These are phyloP conservation scores for Helicoverpa zea DNA, from an alignment of 1,140 invertebrate species.

Conservation along the genomic window DNA sequence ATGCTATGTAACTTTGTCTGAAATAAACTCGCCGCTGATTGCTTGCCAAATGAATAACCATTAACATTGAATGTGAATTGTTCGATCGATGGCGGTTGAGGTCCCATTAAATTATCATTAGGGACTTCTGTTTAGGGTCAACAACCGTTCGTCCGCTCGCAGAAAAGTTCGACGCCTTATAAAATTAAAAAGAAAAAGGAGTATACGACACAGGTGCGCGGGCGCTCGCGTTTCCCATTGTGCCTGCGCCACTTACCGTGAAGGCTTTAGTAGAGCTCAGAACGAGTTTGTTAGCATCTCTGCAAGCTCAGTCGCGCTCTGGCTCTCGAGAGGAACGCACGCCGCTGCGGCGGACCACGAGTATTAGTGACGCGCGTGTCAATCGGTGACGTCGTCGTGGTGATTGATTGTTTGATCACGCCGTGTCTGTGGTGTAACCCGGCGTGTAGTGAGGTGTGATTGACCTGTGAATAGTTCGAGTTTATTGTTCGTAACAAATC, in stretches of 20 bases:
- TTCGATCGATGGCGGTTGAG: slow-evolving; percentile 41
- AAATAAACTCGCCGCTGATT: slow-evolving; percentile 45
- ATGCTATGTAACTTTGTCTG: slow-evolving; percentile 58
- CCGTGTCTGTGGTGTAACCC: slow-evolving; percentile 51
- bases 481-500: slow-evolving; percentile 54
- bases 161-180: slow-evolving; percentile 69
- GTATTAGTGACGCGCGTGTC: slow-evolving; percentile 42
- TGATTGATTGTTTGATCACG: slow-evolving; percentile 58
- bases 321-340: slow-evolving; percentile 52
- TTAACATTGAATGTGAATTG: slow-evolving; percentile 59
- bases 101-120: slow-evolving; percentile 60
- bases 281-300: slow-evolving; percentile 58
- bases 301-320: slow-evolving; percentile 59
- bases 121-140: slow-evolving; percentile 60
- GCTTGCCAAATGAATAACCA: slow-evolving; percentile 51
- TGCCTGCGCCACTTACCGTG: slow-evolving; percentile 63
- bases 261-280: slow-evolving; percentile 61
- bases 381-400: slow-evolving; percentile 42
- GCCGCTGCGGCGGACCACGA: background rate
- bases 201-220: slow-evolving; percentile 72
- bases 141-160: slow-evolving; percentile 63
- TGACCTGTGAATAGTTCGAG: slow-evolving; percentile 53
- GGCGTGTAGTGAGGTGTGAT: slow-evolving; percentile 59
- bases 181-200: slow-evolving; percentile 67
- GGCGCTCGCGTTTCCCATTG: slow-evolving; percentile 69